Evolutionary conservation across 2,888 invertebrate genomes (phyloP), one percentile per base, ranked within the genome.

Genomic region (Macaria notata): DNA sequence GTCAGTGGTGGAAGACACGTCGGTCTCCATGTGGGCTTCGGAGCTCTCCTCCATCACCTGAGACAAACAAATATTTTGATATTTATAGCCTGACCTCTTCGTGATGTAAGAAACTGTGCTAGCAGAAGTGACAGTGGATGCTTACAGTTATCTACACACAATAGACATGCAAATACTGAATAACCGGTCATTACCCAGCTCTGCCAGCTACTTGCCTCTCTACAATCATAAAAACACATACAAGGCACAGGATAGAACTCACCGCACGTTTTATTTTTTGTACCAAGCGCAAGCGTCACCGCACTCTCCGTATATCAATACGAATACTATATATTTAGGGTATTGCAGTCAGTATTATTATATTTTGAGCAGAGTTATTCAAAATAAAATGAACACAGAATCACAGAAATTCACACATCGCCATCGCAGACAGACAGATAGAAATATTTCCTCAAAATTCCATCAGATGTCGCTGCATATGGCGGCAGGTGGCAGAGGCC

Each of bases 1-100:
- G 41, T 78, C 81, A 19, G 86, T 86, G 49, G 87, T 86, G 31
- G 89, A 86, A 39, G 89, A 83, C 58, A 88, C 86, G 62, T 88
- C 86, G 47, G 86, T 86, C 73, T 88, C 89, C 86, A 87, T 86
- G 73, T 83, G 83, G 56, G 74, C 67, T 63, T 85, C 85, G 62
- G 88, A 71, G 65, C 69, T 80, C 68, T 89, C 88, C 68, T 88
- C 89, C 89, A 88, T 89, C 69, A 78, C 79, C 87, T 88, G 82
- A 62, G 75, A 70, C 62, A 79, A 67, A 73, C 66, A 74, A 75
- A 63, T 56, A 69, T 61, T 41, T 66, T 76, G 71, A 62, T 81
- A 83, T 81, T 81, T 81, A 68, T 80, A 82, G 68, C 70, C 59
- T 73, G 72, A 75, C 73, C 74, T 76, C 72, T 74, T 54, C 67